phyloP scores from a whole-genome alignment of 2,888 invertebrate species.

The Nomada fucata region DNA sequence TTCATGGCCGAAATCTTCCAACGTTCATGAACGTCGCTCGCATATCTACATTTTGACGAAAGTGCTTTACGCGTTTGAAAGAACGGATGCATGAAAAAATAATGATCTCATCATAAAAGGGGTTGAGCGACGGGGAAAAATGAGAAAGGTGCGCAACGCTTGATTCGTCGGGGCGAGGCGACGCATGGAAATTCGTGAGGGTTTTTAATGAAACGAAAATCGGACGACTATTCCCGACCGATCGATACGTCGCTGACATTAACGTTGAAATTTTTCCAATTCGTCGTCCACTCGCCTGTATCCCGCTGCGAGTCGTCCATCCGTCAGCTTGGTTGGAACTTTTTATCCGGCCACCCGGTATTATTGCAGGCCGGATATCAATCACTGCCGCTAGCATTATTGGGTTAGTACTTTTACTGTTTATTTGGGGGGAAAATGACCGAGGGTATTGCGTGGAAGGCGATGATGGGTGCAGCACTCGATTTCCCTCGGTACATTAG shows the following conservation, averaged over 20 bases:
- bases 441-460: slow-evolving; percentile 7
- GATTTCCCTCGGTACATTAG: neutral
- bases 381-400: slow-evolving; percentile 75
- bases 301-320: slow-evolving; percentile 41
- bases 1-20: slow-evolving; percentile 6
- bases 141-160: slow-evolving; percentile 16
- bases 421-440: slow-evolving; percentile 59
- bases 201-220: slow-evolving; percentile 73
- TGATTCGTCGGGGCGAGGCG: slow-evolving; percentile 8
- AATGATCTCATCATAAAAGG: slow-evolving; percentile 49
- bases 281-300: slow-evolving; percentile 47
- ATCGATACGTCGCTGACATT: slow-evolving; percentile 72
- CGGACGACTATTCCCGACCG: slow-evolving; percentile 59
- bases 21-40: neutral
- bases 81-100: slow-evolving; percentile 62
- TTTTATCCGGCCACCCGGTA: slow-evolving; percentile 64
- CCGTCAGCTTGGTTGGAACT: slow-evolving; percentile 54
- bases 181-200: slow-evolving; percentile 33
- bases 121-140: slow-evolving; percentile 5
- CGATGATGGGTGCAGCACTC: neutral
- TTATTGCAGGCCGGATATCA: slow-evolving; percentile 72
- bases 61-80: slow-evolving; percentile 45
- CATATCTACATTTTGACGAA: slow-evolving; percentile 18
- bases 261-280: slow-evolving; percentile 62
- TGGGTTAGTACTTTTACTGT: slow-evolving; percentile 71